Evolutionary conservation across 2,113 vertebrate species (phyloP).

Genomic region (Felis catus): DNA sequence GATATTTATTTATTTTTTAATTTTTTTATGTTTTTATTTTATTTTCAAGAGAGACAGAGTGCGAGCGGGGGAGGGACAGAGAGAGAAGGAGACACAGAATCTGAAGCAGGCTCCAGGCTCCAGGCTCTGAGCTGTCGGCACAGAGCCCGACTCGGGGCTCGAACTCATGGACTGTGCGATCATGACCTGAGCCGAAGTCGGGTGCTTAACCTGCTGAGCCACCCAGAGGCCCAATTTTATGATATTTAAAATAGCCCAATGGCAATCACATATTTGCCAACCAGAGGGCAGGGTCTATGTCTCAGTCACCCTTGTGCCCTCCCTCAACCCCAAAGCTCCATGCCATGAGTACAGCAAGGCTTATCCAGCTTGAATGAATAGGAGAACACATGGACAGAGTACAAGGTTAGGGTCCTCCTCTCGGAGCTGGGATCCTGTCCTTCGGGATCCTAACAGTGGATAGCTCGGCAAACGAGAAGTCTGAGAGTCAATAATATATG

Average conservation of each 20-base stretch:
- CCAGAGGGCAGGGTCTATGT: fast-evolving
- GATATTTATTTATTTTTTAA: background rate
- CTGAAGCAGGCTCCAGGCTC: too few relatives aligned
- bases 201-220: too few relatives aligned
- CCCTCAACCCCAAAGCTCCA: background rate
- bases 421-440: background rate
- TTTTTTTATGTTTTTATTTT: too few relatives aligned
- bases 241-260: background rate
- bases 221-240: background rate
- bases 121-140: too few relatives aligned
- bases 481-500: background rate
- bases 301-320: background rate
- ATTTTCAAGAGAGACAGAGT: too few relatives aligned
- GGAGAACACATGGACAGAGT: fast-evolving
- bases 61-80: too few relatives aligned
- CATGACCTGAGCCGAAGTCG: too few relatives aligned
- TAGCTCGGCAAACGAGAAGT: background rate
- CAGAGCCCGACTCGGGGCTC: too few relatives aligned
- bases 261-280: background rate
- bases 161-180: too few relatives aligned
- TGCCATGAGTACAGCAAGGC: fast-evolving
- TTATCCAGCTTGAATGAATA: background rate
- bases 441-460: fast-evolving
- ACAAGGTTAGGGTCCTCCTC: fast-evolving
- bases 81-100: too few relatives aligned